Evolutionary conservation across 2,797 vertebrate species (phyloP).

Genomic region (Myiothlypis coronata): DNA sequence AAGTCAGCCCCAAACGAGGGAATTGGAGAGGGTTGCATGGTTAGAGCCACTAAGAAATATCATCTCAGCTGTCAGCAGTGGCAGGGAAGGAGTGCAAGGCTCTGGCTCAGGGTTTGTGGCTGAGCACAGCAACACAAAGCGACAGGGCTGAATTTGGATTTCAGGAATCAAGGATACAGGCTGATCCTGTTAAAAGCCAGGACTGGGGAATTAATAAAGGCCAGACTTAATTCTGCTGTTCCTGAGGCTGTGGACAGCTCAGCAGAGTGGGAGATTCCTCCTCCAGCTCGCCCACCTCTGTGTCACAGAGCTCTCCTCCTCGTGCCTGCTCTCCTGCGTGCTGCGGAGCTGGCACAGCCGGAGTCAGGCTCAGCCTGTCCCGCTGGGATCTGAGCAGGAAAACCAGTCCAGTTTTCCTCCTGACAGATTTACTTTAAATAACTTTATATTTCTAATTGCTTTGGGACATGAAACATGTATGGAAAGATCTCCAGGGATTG

Average conservation of each 20-base stretch:
- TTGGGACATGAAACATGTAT: conserved; percentile 22
- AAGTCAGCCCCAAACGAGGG: background rate
- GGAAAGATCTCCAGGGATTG: conserved; percentile 18
- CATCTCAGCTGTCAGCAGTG: background rate
- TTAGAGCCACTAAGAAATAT: background rate
- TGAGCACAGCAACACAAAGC: background rate
- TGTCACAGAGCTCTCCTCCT: background rate
- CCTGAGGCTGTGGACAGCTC: background rate
- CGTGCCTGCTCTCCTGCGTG: background rate
- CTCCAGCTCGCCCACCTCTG: background rate
- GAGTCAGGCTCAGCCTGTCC: background rate
- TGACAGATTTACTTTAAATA: conserved; percentile 19
- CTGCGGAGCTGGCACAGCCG: background rate
- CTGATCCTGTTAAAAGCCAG: background rate
- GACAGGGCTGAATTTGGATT: background rate
- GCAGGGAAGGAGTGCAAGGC: background rate
- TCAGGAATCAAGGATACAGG: background rate
- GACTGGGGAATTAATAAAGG: background rate
- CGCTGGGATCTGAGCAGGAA: background rate
- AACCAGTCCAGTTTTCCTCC: conserved; percentile 39
- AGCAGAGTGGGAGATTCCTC: background rate
- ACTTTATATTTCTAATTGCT: conserved; percentile 38
- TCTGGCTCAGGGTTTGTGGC: background rate
- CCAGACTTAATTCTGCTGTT: background rate
- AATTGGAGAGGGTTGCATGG: background rate